A percentile compares a stretch with the other conserved stretches of the same genome.
These are phyloP conservation scores for Rhyzopertha dominica DNA, from an alignment of 1,140 invertebrate species.

Conservation along the genomic window DNA sequence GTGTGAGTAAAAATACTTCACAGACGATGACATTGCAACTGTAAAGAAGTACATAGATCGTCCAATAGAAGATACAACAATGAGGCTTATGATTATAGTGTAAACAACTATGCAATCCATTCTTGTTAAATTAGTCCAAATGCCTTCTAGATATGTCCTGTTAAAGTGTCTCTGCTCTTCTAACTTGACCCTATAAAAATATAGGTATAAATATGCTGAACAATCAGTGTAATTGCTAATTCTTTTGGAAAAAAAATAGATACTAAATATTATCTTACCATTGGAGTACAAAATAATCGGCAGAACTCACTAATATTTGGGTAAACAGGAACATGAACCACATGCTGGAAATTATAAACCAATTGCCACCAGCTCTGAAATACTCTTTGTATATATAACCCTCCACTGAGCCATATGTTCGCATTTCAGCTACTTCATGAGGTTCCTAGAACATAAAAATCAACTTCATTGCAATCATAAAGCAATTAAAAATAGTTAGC, in stretches of 20 bases:
- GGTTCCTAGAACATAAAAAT: slow-evolving; percentile 13
- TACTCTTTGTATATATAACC: slow-evolving; percentile 62
- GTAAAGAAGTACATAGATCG: background rate
- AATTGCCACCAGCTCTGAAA: slow-evolving; percentile 60
- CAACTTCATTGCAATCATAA: slow-evolving; percentile 26
- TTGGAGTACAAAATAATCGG: slow-evolving; percentile 72
- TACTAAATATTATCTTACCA: slow-evolving; percentile 54
- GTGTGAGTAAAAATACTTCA: background rate
- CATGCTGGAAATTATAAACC: slow-evolving; percentile 52
- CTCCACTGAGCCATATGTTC: slow-evolving; percentile 51
- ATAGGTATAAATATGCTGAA: too few species aligned
- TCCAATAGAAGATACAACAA: background rate
- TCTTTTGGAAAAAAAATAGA: background rate
- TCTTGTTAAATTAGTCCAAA: too few species aligned
- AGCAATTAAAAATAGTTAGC: background rate
- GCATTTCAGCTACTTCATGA: slow-evolving; percentile 30
- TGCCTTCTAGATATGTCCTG: too few species aligned
- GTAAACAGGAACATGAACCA: slow-evolving; percentile 57
- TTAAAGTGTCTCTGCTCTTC: too few species aligned
- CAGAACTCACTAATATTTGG: slow-evolving; percentile 61
- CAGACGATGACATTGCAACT: background rate
- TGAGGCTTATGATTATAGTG: background rate
- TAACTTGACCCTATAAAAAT: too few species aligned
- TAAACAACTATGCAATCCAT: slow-evolving; percentile 6
- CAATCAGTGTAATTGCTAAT: background rate